These are phyloP conservation scores for Sebastiscus albofasciatus DNA, from an alignment of 2,797 vertebrate genomes.

Conservation along the genomic window DNA sequence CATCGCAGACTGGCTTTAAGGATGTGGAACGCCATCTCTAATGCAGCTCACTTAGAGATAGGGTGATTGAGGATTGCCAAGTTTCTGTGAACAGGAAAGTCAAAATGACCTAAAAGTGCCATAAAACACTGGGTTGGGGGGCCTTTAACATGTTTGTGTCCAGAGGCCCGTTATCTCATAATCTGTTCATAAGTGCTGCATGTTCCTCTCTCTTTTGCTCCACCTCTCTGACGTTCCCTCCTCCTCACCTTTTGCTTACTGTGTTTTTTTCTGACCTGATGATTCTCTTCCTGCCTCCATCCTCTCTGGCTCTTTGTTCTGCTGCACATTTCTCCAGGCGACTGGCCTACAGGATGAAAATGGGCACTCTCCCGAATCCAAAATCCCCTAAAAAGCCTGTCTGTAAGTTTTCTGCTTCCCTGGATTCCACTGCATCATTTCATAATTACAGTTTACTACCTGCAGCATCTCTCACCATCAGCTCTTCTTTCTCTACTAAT, in stretches of 20 bases:
- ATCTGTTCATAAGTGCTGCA: not conserved
- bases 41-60: too few species aligned
- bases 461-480: constrained; percentile 7
- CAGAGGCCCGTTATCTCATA: not conserved
- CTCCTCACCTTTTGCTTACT: constrained; percentile 3
- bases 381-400: constrained; percentile 86
- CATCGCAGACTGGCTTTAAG: too few species aligned
- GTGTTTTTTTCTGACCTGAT: constrained; percentile 33
- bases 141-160: not conserved
- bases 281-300: constrained; percentile 32
- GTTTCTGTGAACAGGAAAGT: too few species aligned
- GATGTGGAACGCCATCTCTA: too few species aligned
- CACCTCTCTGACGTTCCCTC: not conserved
- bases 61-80: too few species aligned
- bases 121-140: not conserved
- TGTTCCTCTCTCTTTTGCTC: constrained; percentile 10
- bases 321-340: constrained; percentile 81
- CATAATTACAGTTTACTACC: not conserved
- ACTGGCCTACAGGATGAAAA: constrained; percentile 90
- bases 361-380: constrained; percentile 87
- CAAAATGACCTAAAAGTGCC: too few species aligned
- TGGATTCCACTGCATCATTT: constrained; percentile 28
- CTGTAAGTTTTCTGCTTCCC: constrained; percentile 86
- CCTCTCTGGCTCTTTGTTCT: constrained; percentile 42
- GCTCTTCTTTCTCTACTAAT: not conserved